Evolutionary conservation across 2,113 vertebrate species (phyloP), one percentile per base, ranked within the genome.

Genomic region (Pyrgilauda ruficollis): DNA sequence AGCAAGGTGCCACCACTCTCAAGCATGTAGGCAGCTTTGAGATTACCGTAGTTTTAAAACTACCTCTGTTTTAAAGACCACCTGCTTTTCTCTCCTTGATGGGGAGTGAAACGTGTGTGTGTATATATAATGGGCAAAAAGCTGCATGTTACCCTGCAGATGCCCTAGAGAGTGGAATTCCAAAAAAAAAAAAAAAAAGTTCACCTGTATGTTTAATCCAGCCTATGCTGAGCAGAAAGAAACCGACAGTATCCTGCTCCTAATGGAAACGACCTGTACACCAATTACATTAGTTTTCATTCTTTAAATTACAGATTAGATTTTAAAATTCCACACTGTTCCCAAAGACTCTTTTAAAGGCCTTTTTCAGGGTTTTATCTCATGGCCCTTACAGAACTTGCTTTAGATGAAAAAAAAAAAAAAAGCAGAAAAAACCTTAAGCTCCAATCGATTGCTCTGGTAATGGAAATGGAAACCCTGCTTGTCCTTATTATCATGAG

Each of bases 401-500:
- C 74, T 94, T 96, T 93, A 93, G 75, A 94, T 66, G 64, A 53
- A 86, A 43, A 62, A 85, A 85, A 39, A 39, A 37, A 35, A 33
- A 50, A 74, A n/a, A 8, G 58, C 13, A 27, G 10, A 35, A 58
- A 78, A 82, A 92, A 31, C 9, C 70, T 74, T 77, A 88, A 92
- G 63, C 76, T 35, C 94, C 56, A 89, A 97, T 97, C 95, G 96
- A 97, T 97, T 96, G 84, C 86, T 95, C 93, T 95, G 75, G 97
- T 97, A 97, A 98, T 98, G 97, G 96, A 98, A 97, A 97, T 97
- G 96, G 97, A 97, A 97, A 96, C 94, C 79, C 97, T 97, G 97
- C 96, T 97, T 96, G 96, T 97, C 93, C 97, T 96, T 97, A 97
- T 98, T 98, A 97, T 97, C 95, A 90, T 97, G 93, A 97, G 96